phyloP scores from a whole-genome alignment of 2,888 invertebrate genomes.

The Lepidochitona cinerea region DNA sequence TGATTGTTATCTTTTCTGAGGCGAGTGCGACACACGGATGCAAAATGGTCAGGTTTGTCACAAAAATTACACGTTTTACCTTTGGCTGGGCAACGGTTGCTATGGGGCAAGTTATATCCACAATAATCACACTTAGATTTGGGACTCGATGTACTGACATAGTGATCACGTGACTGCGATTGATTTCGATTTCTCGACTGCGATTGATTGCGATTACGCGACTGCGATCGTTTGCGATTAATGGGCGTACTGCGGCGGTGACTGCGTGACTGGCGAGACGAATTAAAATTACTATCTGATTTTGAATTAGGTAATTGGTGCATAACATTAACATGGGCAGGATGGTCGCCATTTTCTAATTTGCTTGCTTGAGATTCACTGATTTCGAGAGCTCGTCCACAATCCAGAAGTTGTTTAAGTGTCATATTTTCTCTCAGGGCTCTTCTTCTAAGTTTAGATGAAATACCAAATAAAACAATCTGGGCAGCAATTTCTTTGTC shows the following conservation, averaged over 20 bases:
- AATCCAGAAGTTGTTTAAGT: conserved; percentile 6
- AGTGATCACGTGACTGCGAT: too few species aligned
- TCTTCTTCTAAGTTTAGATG: neutral
- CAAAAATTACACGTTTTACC: conserved; percentile 7
- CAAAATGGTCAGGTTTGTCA: neutral
- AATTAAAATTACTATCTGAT: neutral
- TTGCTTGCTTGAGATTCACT: conserved; percentile 1
- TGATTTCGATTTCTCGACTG: too few species aligned
- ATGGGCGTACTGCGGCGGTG: neutral
- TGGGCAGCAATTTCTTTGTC: conserved; percentile 9
- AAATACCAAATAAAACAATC: neutral
- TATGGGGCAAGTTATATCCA: neutral
- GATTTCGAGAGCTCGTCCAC: conserved; percentile 4
- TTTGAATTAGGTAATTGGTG: too few species aligned
- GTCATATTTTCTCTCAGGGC: conserved; percentile 5
- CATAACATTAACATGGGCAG: neutral
- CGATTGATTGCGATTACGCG: too few species aligned
- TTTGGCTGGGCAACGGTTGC: conserved; percentile 11
- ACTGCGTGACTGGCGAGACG: neutral
- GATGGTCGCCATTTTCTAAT: neutral
- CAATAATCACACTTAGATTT: conserved; percentile 10
- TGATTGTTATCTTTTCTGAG: neutral
- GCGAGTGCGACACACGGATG: neutral
- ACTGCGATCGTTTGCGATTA: too few species aligned
- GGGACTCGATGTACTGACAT: too few species aligned